Evolutionary conservation across 2,113 vertebrate genomes (phyloP).

Genomic region (Ciconia stormi): DNA sequence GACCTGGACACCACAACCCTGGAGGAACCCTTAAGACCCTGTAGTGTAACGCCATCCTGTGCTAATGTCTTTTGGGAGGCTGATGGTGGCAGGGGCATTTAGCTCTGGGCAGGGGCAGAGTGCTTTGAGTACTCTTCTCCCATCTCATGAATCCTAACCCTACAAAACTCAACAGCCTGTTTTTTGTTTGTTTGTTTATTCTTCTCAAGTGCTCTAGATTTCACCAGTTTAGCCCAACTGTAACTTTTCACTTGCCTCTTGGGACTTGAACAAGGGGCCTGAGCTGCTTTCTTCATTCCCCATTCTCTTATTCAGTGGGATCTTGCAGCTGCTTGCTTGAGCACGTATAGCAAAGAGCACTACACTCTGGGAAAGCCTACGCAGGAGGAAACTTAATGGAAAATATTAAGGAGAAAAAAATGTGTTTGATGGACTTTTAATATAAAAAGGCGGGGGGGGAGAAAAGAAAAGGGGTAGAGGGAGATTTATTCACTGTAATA

Average conservation of each 20-base stretch:
- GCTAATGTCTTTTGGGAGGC: neutral
- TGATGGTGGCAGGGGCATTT: neutral
- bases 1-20: neutral
- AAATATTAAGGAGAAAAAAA: conserved; percentile 72
- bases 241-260: conserved; percentile 4
- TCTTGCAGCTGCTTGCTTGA: conserved; percentile 7
- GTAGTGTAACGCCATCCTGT: neutral
- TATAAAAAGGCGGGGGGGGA: conserved; percentile 58
- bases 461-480: conserved; percentile 25
- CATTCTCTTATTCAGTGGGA: neutral
- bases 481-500: conserved; percentile 80
- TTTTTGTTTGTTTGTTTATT: conserved; percentile 34
- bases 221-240: neutral
- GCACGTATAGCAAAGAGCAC: conserved; percentile 42
- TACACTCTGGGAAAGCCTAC: conserved; percentile 14
- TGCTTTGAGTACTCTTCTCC: neutral
- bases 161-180: neutral
- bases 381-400: conserved; percentile 63
- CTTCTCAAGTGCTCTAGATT: neutral
- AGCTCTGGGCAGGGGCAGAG: neutral
- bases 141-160: neutral
- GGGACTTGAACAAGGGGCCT: neutral
- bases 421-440: conserved; percentile 80
- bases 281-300: neutral
- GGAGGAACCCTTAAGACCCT: neutral